These are phyloP conservation scores for Polypedilum vanderplanki DNA, from an alignment of 1,140 invertebrate species.

Conservation along the genomic window DNA sequence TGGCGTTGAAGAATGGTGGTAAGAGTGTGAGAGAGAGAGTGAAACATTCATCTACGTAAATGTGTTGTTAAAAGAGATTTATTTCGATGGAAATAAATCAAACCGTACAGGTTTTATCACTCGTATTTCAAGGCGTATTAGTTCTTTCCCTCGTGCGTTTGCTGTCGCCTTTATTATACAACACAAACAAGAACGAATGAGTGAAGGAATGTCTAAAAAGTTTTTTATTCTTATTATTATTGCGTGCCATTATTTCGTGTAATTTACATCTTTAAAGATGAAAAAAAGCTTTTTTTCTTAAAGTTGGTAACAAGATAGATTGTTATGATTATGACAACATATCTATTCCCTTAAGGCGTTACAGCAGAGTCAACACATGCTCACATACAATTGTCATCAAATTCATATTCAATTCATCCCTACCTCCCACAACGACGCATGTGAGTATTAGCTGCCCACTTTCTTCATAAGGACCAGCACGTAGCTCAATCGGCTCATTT, in stretches of 20 bases:
- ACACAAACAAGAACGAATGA: conserved; percentile 29
- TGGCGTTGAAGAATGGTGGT: no score
- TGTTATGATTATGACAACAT: no score
- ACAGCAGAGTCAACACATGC: no score
- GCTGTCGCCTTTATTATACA: background rate
- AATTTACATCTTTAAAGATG: no score
- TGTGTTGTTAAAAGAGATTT: conserved; percentile 6
- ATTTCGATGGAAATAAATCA: conserved; percentile 4
- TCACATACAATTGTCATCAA: background rate
- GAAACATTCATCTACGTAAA: background rate
- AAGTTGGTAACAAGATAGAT: no score
- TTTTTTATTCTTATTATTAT: background rate
- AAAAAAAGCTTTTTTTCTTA: no score
- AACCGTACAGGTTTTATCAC: conserved; percentile 11
- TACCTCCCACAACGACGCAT: conserved; percentile 79
- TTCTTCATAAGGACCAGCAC: conserved; percentile 79
- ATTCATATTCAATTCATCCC: conserved; percentile 35
- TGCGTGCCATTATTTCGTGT: no score
- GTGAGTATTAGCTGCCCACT: conserved; percentile 70
- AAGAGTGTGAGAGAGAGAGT: no score
- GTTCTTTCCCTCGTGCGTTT: background rate
- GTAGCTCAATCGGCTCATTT: conserved; percentile 58
- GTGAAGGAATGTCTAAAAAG: background rate
- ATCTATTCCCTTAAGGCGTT: no score
- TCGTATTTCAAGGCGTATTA: background rate